A percentile compares a stretch with the other conserved stretches of the same genome.
Conservation (phyloP, 2,888 invertebrate genomes). For the Nezara viridula region DNA sequence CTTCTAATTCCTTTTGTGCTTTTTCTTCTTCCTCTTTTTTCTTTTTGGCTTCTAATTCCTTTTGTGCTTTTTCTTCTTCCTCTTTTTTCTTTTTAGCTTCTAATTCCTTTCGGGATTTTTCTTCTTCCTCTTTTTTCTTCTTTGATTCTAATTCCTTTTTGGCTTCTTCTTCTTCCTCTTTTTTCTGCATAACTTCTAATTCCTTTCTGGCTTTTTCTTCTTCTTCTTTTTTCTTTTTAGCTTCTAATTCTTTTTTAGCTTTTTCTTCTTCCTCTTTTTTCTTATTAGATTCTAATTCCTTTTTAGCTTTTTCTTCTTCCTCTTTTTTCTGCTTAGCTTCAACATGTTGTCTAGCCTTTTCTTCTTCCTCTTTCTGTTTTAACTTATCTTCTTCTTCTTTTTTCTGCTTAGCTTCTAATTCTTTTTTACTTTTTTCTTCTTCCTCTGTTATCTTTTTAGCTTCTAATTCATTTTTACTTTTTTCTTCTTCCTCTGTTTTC, state of each 20-base stretch:
- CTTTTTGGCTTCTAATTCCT: constrained; percentile 63
- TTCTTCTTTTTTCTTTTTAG: constrained; percentile 58
- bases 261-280: constrained; percentile 67
- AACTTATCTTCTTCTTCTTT: constrained; percentile 27
- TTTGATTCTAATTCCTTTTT: constrained; percentile 63
- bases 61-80: constrained; percentile 62
- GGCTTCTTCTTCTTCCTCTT: constrained; percentile 67
- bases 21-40: constrained; percentile 67
- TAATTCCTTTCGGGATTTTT: constrained; percentile 61
- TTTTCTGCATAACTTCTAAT: constrained; percentile 65
- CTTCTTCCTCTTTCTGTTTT: constrained; percentile 55
- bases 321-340: constrained; percentile 42
- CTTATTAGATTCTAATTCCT: constrained; percentile 59
- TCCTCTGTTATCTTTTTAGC: constrained; percentile 21
- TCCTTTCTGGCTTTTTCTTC: constrained; percentile 55
- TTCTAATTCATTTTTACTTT: background rate
- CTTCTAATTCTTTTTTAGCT: constrained; percentile 65
- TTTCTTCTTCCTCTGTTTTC: constrained; percentile 55
- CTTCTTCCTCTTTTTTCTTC: constrained; percentile 58
- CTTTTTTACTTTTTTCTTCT: constrained; percentile 61
- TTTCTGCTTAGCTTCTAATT: constrained; percentile 54
- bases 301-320: background rate
- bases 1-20: constrained; percentile 67
- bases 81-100: constrained; percentile 65
- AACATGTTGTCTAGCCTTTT: constrained; percentile 39